Base-by-base conservation (phyloP, 2,888 invertebrate genomes). In the Campoplex nolae region DNA sequence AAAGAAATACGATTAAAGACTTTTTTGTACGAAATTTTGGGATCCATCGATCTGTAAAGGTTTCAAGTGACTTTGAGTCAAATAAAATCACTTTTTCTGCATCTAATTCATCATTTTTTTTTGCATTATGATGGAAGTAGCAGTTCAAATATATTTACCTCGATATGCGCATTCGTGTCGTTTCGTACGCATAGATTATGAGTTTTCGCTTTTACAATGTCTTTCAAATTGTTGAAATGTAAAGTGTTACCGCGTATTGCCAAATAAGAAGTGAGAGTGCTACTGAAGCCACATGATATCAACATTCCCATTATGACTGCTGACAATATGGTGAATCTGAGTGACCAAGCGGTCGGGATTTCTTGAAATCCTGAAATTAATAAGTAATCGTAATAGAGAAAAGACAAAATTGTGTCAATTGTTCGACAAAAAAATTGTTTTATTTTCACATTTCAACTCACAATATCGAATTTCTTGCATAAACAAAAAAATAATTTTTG, bases 131-230 rank as follows among this genome's bases (percentile, higher is more conserved):
- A 9, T 45, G 9, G 9, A 23, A 56, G 54, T n/a, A n/a, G 18
- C 9, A 54, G 54, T 54, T n/a, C n/a, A n/a, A 54, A 54, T n/a
- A 8, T 23, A 45, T 32, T 92, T 91, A 71, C 94, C 62, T 71
- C 62, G 3, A 2, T 1, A 48, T 80, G 94, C 38, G 95, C 95
- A 82, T 92, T 93, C 89, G 94, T 95, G 62, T 93, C 91, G 56
- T 92, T 93, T 80, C 95, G 92, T n/a, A 95, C 86, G 88, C 95
- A 95, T 48, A 95, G 84, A 1, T 94, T 93, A 86, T 95, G 93
- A 8, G 92, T 93, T 73, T 91, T 90, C 75, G 92, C 91, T 11
- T 88, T 81, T 23, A 89, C 89, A 16, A 95, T 90, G n/a, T 95
- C 95, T 0, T 93, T 88, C n/a, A 95, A 89, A 68, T 92, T 92